Percentiles rank a stretch among this genome's conserved stretches.
These are phyloP conservation scores for Xanthia icteritia DNA, from an alignment of 2,888 invertebrate species.

Conservation along the genomic window DNA sequence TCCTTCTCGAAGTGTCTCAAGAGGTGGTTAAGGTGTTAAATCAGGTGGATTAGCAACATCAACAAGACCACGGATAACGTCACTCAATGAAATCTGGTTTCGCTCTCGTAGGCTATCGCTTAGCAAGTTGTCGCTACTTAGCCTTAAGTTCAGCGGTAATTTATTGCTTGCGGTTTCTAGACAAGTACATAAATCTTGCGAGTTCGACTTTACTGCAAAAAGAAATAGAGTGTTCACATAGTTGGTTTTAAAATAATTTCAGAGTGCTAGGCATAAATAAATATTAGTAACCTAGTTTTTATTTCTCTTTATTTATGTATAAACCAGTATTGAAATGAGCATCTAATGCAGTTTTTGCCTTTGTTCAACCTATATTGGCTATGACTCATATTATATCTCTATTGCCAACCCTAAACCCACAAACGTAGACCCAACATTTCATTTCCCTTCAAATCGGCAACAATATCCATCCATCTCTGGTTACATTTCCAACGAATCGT, in stretches of 20 bases:
- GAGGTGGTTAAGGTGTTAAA: conserved; percentile 18
- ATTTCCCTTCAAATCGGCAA: conserved; percentile 54
- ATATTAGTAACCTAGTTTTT: neutral
- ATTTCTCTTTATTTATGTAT: neutral
- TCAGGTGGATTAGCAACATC: conserved; percentile 41
- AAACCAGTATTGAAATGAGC: neutral
- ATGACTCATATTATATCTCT: neutral
- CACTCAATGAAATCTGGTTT: conserved; percentile 54
- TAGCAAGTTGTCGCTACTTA: conserved; percentile 64
- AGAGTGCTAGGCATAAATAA: neutral
- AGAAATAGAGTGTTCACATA: conserved; percentile 46
- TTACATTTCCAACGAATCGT: conserved; percentile 61
- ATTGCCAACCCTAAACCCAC: conserved; percentile 27
- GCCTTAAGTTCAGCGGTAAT: conserved; percentile 62
- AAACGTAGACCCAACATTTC: conserved; percentile 42
- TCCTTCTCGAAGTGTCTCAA: conserved; percentile 11
- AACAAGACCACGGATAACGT: conserved; percentile 46
- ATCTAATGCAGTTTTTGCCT: neutral
- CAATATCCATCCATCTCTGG: conserved; percentile 57
- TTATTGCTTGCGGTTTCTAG: conserved; percentile 61
- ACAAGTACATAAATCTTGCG: conserved; percentile 60
- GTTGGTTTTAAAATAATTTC: conserved; percentile 33
- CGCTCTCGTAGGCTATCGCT: conserved; percentile 54
- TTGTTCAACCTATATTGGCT: neutral
- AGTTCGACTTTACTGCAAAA: conserved; percentile 40